Base-by-base conservation (phyloP, 1,140 invertebrate genomes). In the Tetraneura akinire region DNA sequence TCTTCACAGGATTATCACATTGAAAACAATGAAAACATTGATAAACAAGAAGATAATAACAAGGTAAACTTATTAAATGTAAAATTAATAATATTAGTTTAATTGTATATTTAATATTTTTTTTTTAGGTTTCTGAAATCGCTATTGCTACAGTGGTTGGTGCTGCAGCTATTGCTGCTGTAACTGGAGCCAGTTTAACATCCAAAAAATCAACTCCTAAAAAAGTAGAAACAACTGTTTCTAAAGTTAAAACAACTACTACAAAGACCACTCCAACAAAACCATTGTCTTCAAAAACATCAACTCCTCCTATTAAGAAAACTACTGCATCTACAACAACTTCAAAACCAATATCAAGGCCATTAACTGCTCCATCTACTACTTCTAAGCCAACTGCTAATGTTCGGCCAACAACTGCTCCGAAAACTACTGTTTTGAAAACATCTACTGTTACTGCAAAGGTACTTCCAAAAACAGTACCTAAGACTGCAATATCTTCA, bases 71-170 rank as follows among this genome's bases (percentile, higher is more conserved):
- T 42, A 37, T 23, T 80, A 26, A 16, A 9, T 37, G 8, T 21
- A 13, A 53, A 60, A 26, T 29, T 73, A 37, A 42, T 29, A n/a
- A 70, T 70, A 26, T 3, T 13, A 68, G 37, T 73, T 45, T 3
- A 4, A 37, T 37, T 37, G 8, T 37, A 37, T 4, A 37, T 4
- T 37, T 37, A 37, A 37, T 37, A 4, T 4, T 37, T 4, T 37
- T 37, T 73, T 68, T 80, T 16, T 26, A 60, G 64, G n/a, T 78
- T 81, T 76, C 49, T 81, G 55, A 23, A 49, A 66, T 74, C 80
- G 55, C 81, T 80, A 80, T 60, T 76, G 81, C 78, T 9, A 80
- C 81, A 26, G 73, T 78, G 68, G 74, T 80, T 66, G 82, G 70
- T 73, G 68, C 78, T 80, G 71, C 70, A 23, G 81, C 49, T 21